Base-by-base conservation (phyloP, 2,888 invertebrate species). In the Platynereis dumerilii region DNA sequence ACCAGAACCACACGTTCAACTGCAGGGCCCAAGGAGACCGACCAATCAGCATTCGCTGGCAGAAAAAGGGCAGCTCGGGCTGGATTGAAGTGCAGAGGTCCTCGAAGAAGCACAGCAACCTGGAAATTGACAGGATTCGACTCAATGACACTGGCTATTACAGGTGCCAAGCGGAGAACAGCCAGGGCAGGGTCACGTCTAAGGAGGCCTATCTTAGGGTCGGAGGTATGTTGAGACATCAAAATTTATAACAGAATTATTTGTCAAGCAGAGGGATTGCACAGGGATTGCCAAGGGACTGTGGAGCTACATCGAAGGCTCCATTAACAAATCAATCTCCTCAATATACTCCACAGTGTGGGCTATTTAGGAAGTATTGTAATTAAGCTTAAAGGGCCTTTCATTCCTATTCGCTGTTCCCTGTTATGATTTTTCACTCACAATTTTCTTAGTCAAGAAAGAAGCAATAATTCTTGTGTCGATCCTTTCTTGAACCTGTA, bases 131-230 rank as follows among this genome's bases (percentile, higher is more conserved):
- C 0, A 57, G 54, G 15, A 48, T 63, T 17, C 58, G 27, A 17
- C 20, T 45, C 39, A 53, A 42, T 20, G 62, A 66, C 63, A 27
- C 52, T 0, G 66, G 58, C n/a, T 42, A 52, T n/a, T 66, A 66
- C 55, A 27, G 66, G 24, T 66, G 66, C 28, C n/a, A 53, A n/a
- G 58, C 48, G 10, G 20, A 1, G 0, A 66, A 39, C 44, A 5
- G 15, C 2, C 1, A 39, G 15, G 45, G 55, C 20, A 55, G 29
- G 28, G 15, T 44, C 27, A 45, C 24, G 24, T 66, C 66, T 1
- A 22, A 24, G 34, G 34, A 58, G 27, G 56, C 58, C 45, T 63
- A 63, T 58, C 57, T 66, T 58, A 54, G 42, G 39, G 66, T 66
- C 39, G 56, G 63, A 66, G 66, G 66, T 66, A 39, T 39, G 61